phyloP scores from a whole-genome alignment of 2,113 vertebrate genomes.

The Dryoscopus gambensis region DNA sequence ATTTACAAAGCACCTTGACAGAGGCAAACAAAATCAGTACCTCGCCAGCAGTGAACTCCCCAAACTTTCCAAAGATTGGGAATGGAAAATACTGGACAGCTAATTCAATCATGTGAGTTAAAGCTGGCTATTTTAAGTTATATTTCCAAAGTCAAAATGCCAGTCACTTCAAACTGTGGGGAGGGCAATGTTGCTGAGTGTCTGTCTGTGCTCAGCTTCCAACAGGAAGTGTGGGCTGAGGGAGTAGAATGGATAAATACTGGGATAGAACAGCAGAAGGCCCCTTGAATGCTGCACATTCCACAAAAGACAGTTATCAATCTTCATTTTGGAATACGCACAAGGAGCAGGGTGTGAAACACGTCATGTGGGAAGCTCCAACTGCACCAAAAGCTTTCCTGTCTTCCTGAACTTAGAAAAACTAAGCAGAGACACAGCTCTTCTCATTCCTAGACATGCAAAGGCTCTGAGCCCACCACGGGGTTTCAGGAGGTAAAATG shows the following conservation, averaged over 20 bases:
- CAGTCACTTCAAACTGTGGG: neutral
- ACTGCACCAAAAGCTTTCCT: neutral
- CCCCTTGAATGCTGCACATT: neutral
- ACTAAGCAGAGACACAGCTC: neutral
- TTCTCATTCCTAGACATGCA: neutral
- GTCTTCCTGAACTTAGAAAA: neutral
- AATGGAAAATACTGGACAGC: neutral
- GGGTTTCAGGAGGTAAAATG: neutral
- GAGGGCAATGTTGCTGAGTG: neutral
- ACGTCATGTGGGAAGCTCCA: fast-evolving
- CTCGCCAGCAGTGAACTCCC: neutral
- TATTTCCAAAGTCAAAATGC: neutral
- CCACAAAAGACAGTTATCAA: neutral
- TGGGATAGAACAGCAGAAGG: neutral
- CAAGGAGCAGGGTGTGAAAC: neutral
- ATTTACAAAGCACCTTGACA: neutral
- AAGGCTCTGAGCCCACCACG: neutral
- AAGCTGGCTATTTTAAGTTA: neutral
- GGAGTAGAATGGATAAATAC: neutral
- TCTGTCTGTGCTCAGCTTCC: neutral
- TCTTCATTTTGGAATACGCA: neutral
- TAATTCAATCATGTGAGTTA: neutral
- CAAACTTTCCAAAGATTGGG: neutral
- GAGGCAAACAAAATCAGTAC: neutral
- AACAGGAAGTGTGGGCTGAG: neutral